Evolutionary conservation across 37 sponge, comb jelly and placozoan species (phyloP), one percentile per base, ranked within the genome.

Genomic region (Eunapius fragilis): DNA sequence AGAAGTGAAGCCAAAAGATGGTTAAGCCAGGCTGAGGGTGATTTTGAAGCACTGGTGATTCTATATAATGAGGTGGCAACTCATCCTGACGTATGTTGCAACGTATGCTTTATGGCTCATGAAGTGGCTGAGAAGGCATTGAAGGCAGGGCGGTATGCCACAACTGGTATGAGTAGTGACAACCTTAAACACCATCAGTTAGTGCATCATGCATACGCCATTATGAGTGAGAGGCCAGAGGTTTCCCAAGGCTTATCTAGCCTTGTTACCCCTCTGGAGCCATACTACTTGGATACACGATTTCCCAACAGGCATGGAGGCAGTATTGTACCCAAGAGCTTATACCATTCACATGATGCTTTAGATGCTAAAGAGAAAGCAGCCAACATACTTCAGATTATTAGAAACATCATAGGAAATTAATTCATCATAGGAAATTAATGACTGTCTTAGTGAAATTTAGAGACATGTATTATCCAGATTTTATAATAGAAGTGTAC

Each of bases 81-180:
- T 36, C 31, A 79, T 49, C 23, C 33, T 49, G 27, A 45, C 23
- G 28, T 90, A 12, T 85, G 47, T 85, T 73, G 76, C 27, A 76
- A 85, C 24, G 86, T 85, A 25, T 81, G 84, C 37, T 90, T 90
- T 69, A 70, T 85, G 78, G 85, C 90, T 22, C 86, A 85, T 35
- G 77, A 90, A 85, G 86, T 85, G 24, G 81, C 79, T 70, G 90
- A 90, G 72, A 90, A 90, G 34, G 69, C 90, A 50, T 81, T 90
- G 22, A 90, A 90, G 35, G 90, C 85, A 33, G 90, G 81, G 11
- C 84, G 85, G 82, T 90, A 90, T 85, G 28, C 76, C 28, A 58
- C 49, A 28, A 71, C 71, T 71, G 87, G 87, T 13, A 33, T 87
- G 19, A 12, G 35, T 17, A 19, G 33, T 23, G 67, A 2, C 30